phyloP scores from a whole-genome alignment of 2,888 invertebrate genomes.

The Schizaphis graminum region DNA sequence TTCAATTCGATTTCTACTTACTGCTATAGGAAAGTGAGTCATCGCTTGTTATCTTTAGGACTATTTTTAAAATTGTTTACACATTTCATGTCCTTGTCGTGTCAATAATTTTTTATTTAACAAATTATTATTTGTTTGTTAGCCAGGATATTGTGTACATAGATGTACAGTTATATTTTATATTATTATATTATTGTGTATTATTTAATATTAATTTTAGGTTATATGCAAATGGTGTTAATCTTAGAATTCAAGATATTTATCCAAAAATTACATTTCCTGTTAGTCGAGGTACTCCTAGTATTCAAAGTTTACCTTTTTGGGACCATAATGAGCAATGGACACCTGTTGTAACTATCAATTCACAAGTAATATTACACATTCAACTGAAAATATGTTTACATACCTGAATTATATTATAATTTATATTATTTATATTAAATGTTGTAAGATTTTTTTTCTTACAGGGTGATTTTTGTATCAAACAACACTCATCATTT shows the following conservation, averaged over 20 bases:
- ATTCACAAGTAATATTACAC: not conserved
- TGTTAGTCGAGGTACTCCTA: constrained; percentile 73
- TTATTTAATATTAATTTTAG: constrained; percentile 69
- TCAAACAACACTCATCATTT: too few species aligned
- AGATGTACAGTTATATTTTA: not conserved
- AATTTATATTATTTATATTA: not conserved
- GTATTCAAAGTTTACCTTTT: constrained; percentile 15
- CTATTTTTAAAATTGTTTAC: not conserved
- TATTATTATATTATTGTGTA: not conserved
- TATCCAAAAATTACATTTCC: constrained; percentile 73
- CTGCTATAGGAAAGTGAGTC: constrained; percentile 41
- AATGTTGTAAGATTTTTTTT: not conserved
- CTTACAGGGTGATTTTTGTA: too few species aligned
- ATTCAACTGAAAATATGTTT: not conserved
- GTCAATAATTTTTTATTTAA: not conserved
- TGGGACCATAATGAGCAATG: constrained; percentile 32
- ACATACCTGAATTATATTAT: not conserved
- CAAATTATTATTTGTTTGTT: not conserved
- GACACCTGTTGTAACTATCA: not conserved
- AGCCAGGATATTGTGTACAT: not conserved
- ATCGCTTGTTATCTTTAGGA: not conserved
- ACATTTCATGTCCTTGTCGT: not conserved
- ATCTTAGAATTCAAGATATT: constrained; percentile 72
- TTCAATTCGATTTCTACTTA: constrained; percentile 35
- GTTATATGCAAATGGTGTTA: constrained; percentile 73